phyloP scores from a whole-genome alignment of 1,140 invertebrate species.

The Tigriopus japonicus region DNA sequence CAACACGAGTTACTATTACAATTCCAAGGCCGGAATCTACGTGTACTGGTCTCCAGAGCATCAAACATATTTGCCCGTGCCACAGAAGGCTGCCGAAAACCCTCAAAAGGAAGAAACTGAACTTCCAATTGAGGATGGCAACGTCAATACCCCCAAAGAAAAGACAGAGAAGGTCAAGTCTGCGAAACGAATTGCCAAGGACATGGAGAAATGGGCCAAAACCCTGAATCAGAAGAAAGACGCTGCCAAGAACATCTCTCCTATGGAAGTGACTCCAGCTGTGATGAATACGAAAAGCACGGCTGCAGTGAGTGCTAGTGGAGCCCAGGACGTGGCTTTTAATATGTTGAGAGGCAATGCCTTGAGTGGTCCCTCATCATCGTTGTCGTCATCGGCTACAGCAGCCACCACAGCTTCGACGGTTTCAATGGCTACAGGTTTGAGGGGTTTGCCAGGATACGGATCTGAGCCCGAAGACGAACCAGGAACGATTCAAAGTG shows the following conservation, averaged over 20 bases:
- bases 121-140: slow-evolving; percentile 10
- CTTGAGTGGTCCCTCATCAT: not conserved
- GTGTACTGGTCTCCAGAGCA: slow-evolving; percentile 81
- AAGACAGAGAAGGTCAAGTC: slow-evolving; percentile 80
- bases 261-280: slow-evolving; percentile 13
- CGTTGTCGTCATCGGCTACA: not conserved
- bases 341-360: slow-evolving; percentile 55
- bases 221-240: slow-evolving; percentile 69
- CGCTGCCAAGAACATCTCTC: slow-evolving; percentile 18
- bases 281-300: not conserved
- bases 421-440: slow-evolving; percentile 15
- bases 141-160: slow-evolving; percentile 24
- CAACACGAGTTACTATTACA: slow-evolving; percentile 81
- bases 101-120: slow-evolving; percentile 17
- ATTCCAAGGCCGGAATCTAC: slow-evolving; percentile 70
- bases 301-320: slow-evolving; percentile 24
- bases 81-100: slow-evolving; percentile 5
- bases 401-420: no score
- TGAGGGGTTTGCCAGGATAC: slow-evolving; percentile 47
- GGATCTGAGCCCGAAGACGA: slow-evolving; percentile 46
- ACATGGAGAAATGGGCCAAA: slow-evolving; percentile 93
- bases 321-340: slow-evolving; percentile 73
- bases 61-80: slow-evolving; percentile 55
- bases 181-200: slow-evolving; percentile 91
- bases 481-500: slow-evolving; percentile 24